Base-by-base conservation (phyloP, 2,113 vertebrate genomes). In the Gallinago media region DNA sequence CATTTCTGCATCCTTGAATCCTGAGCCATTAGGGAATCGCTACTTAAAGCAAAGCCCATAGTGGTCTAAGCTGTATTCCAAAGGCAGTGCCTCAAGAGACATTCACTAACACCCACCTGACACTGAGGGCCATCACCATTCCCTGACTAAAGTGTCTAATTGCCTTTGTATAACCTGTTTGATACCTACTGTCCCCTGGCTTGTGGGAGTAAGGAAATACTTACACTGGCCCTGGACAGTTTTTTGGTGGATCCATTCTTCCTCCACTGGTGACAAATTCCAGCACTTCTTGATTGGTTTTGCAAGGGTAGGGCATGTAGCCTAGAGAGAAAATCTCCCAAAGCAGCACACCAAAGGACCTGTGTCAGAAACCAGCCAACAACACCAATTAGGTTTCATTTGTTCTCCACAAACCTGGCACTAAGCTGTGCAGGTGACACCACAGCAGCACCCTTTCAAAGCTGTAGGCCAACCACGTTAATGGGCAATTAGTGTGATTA, bases 261-360 rank as follows among this genome's bases (percentile, higher is more conserved):
- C 99, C 98, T 86, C 99, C 99, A 42, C 98, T 98, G 42, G 98
- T 98, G 73, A 99, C 98, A 88, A 99, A 99, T 97, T 99, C 99
- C 96, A 99, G 97, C 65, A 99, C 99, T 96, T 99, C 99, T 88
- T 99, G 99, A 94, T 99, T 99, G 96, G 99, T 99, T 96, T 98
- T 98, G 92, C 99, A 99, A 34, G 99, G 99, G 86, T 99, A 99
- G 3, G 99, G 99, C 99, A 99, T 99, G 94, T 99, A 99, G 36
- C 99, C 99, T 92, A 99, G 96, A 44, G 99, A 99, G 93, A 99
- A 98, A 94, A 99, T 99, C 97, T 99, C 99, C 99, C 99, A 99
- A 31, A 99, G 98, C 68, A 99, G 97, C 56, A 99, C 99, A 46
- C 99, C 99, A 92, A 99, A 99, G 32, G 99, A 99, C 99, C 99